phyloP scores from a whole-genome alignment of 37 sponge, comb jelly and placozoan species.

The Petrosia ficiformis region DNA sequence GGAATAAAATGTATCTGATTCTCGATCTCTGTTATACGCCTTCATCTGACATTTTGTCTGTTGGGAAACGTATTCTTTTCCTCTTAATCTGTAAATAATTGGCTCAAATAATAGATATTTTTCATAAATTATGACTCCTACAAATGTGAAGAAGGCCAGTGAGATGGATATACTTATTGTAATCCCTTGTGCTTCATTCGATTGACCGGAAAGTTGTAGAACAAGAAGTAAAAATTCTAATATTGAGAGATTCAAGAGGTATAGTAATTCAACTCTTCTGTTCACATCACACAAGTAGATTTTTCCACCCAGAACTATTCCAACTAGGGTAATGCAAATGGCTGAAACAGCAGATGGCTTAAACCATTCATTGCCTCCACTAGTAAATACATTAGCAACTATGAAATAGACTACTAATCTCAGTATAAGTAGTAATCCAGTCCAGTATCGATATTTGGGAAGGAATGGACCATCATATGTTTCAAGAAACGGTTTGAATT shows the following conservation, averaged over 20 bases:
- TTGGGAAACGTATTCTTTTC: too few species aligned
- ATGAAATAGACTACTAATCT: too few species aligned
- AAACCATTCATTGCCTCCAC: too few species aligned
- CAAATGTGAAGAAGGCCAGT: background rate
- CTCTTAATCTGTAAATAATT: background rate
- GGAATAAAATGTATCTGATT: too few species aligned
- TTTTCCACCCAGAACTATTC: background rate
- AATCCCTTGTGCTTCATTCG: background rate
- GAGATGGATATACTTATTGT: background rate
- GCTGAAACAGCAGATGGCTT: too few species aligned
- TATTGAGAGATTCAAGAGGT: background rate
- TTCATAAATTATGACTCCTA: background rate
- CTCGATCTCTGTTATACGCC: too few species aligned
- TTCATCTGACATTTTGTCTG: too few species aligned
- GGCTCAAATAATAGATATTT: background rate
- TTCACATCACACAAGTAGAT: background rate
- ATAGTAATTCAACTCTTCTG: background rate
- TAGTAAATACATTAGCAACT: background rate
- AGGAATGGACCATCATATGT: conserved; percentile 14
- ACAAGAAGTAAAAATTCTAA: background rate
- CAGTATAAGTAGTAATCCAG: conserved; percentile 13
- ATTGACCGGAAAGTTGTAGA: background rate
- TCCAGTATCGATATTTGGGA: conserved; percentile 6
- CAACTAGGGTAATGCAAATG: background rate
- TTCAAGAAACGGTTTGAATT: conserved; percentile 7